Evolutionary conservation across 2,888 invertebrate species (phyloP), one percentile per base, ranked within the genome.

Genomic region (Rosalia funebris): DNA sequence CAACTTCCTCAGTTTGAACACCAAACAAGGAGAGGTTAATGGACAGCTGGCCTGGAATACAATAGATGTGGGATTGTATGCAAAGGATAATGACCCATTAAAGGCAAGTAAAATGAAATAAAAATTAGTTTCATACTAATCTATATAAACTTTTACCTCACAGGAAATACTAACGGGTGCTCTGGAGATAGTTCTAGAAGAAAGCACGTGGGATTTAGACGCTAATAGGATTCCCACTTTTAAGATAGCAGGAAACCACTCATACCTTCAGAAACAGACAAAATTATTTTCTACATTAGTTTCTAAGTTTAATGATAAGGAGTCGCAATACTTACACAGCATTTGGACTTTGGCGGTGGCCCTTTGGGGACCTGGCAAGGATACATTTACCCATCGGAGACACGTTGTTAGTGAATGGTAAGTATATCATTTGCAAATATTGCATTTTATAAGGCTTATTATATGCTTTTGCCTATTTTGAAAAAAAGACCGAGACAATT

Each of bases 331-430:
- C 63, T 81, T 84, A 16, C 70, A 81, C 10, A 86, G 89, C 55
- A 87, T 90, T 2, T 93, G 91, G 91, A 86, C 87, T 10, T 83
- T 95, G 0, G 90, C 93, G 71, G 87, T 89, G 4, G 92, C 95
- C 0, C 83, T 96, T 5, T 96, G 96, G 96, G 95, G 93, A 1
- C 87, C 88, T 10, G 86, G 91, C 19, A 84, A 89, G 0, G 88
- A 89, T 10, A 73, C 84, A 4, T 84, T 86, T 14, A 54, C 63
- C 4, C 65, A 69, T 20, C 61, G 74, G 39, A 61, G 73, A 45
- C 58, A 75, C 48, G 62, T 70, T 16, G 19, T 76, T n/a, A 71
- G 72, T n/a, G 70, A 74, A 60, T 76, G 74, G 74, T 66, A 67
- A 60, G 59, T 46, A 16, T 39, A 1, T 34, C 12, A 15, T 34